Evolutionary conservation across 2,113 vertebrate species (phyloP), one percentile per base, ranked within the genome.

Genomic region (Petromus typicus): DNA sequence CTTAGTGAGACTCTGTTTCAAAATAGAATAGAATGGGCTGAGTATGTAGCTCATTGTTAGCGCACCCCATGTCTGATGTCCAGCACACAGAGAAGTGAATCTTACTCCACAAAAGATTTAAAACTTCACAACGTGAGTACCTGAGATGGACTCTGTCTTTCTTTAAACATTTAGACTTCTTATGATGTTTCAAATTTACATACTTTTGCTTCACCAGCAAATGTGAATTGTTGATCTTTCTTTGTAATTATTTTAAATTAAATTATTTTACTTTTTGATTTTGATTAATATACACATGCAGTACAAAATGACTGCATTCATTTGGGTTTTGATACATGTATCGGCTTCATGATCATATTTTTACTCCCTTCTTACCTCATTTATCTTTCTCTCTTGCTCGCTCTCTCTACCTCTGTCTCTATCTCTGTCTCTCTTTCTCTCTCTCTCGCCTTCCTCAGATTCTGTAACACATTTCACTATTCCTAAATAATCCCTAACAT

Each of bases 171-270:
- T 86, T 76, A 79, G 61, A 61, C 1, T 45, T 64, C 12, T 85
- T 63, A 45, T 66, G n/a, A 85, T 76, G 81, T 57, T 93, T 90
- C 27, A 89, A 85, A 90, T 80, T 30, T 88, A 88, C 43, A 69
- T 30, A 88, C 87, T 12, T 18, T 87, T 51, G 87, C 18, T 85
- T 93, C 57, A 94, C 75, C 4, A 51, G 16, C 1, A 81, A 80
- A 78, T 51, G 57, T 51, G 37, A 91, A 85, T 81, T 79, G 11
- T 61, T 86, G 40, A 86, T 81, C 12, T 86, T 73, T 80, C 14
- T 80, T 92, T 95, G 78, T 67, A n/a, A 67, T 16, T 40, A 22
- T 71, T 71, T 71, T 61, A 23, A 61, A 61, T 61, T 23, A 61
- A 61, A 61, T 61, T 20, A 61, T 61, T 61, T 61, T 61, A 23